These are phyloP conservation scores for Drosophila tristis DNA, from an alignment of 1,140 invertebrate genomes.

Conservation along the genomic window DNA sequence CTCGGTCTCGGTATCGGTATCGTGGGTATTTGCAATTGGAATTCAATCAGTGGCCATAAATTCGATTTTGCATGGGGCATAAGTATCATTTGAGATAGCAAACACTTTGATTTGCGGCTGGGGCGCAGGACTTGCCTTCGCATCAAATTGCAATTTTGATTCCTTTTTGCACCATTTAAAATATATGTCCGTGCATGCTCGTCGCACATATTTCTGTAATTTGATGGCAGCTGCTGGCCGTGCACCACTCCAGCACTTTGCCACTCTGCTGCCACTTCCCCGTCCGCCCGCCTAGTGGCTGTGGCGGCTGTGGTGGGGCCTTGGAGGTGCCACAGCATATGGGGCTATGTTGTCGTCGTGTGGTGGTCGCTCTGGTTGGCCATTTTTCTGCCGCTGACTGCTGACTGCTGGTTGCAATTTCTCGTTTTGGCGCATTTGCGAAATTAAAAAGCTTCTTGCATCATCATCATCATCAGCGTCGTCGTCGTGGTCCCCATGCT, in stretches of 20 bases:
- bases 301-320: background rate
- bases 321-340: background rate
- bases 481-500: background rate
- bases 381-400: slow-evolving; percentile 37
- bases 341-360: background rate
- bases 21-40: slow-evolving; percentile 56
- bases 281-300: background rate
- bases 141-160: slow-evolving; percentile 74
- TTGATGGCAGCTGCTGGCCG: slow-evolving; percentile 62
- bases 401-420: slow-evolving; percentile 13
- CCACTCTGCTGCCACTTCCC: no score
- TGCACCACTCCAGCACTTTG: background rate
- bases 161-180: slow-evolving; percentile 16
- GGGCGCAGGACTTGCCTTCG: slow-evolving; percentile 38
- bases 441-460: slow-evolving; percentile 76
- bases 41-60: slow-evolving; percentile 71
- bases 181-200: slow-evolving; percentile 9
- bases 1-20: no score
- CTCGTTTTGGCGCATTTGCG: slow-evolving; percentile 60
- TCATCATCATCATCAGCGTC: slow-evolving; percentile 56
- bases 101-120: slow-evolving; percentile 42
- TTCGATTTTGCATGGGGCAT: slow-evolving; percentile 61
- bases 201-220: slow-evolving; percentile 51
- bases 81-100: slow-evolving; percentile 33
- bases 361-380: slow-evolving; percentile 15